phyloP scores from a whole-genome alignment of 1,140 invertebrate species.

The Proctacanthus coquilletti region DNA sequence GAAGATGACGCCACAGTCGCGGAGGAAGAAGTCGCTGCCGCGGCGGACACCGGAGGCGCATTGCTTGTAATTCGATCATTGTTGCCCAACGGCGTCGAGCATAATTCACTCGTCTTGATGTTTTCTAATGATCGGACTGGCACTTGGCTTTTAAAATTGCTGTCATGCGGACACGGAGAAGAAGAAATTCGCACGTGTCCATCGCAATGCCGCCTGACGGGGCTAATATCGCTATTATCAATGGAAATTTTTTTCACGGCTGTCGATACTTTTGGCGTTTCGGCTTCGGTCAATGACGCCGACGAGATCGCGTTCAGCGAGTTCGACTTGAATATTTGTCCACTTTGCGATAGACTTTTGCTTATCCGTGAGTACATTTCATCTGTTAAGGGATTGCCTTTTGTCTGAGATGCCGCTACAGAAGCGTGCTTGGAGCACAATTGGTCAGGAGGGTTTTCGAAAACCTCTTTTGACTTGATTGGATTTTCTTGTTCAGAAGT shows the following conservation, averaged over 20 bases:
- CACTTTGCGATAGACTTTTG: slow-evolving; percentile 2
- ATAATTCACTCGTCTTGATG: no score
- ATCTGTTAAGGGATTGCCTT: slow-evolving; percentile 22
- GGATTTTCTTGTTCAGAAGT: slow-evolving; percentile 7
- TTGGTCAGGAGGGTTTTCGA: slow-evolving; percentile 6
- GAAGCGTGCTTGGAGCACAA: slow-evolving; percentile 4
- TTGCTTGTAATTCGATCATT: slow-evolving; percentile 1
- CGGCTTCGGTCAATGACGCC: slow-evolving; percentile 9
- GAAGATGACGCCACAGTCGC: not conserved
- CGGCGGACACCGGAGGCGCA: no score
- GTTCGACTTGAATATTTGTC: slow-evolving; percentile 20
- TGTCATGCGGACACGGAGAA: no score
- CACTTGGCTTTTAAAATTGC: not conserved
- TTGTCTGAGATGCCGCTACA: slow-evolving; percentile 7
- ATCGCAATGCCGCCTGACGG: not conserved
- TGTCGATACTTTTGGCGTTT: slow-evolving; percentile 15
- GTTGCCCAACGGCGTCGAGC: not conserved
- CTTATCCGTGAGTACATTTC: slow-evolving; percentile 24
- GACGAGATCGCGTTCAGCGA: slow-evolving; percentile 25
- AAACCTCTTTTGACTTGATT: slow-evolving; percentile 3
- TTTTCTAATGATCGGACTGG: no score
- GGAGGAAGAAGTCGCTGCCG: no score
- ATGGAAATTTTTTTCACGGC: not conserved
- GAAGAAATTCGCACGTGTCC: not conserved
- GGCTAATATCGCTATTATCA: slow-evolving; percentile 2